phyloP scores from a whole-genome alignment of 2,113 vertebrate genomes.

The Willisornis vidua region DNA sequence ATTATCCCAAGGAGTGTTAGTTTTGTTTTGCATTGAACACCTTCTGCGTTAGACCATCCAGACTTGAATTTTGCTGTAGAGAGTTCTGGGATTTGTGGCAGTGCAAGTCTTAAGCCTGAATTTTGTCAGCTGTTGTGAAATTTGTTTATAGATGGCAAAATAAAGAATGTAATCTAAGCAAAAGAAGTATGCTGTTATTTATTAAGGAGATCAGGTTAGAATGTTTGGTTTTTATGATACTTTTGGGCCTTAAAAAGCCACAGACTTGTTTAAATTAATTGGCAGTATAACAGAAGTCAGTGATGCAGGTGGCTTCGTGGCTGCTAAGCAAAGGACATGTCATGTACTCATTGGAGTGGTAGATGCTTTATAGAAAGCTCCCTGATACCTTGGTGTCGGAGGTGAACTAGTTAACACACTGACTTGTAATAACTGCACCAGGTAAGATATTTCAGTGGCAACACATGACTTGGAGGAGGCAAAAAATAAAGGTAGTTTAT shows the following conservation, averaged over 20 bases:
- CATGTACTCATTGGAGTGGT: background rate
- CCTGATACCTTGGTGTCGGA: background rate
- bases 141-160: background rate
- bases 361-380: background rate
- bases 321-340: background rate
- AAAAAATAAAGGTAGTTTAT: background rate
- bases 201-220: background rate
- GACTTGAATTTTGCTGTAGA: background rate
- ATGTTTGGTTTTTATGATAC: background rate
- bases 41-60: background rate
- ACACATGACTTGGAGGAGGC: background rate
- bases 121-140: background rate
- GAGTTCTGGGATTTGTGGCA: background rate
- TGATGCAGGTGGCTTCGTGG: background rate
- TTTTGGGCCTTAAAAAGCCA: background rate
- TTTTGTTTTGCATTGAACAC: background rate
- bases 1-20: background rate
- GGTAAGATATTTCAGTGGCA: background rate
- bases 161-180: background rate
- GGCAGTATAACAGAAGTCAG: background rate
- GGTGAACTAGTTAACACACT: background rate
- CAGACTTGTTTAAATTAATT: background rate
- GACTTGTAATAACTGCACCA: background rate
- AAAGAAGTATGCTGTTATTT: background rate
- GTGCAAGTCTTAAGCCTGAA: background rate